Evolutionary conservation across 2,888 invertebrate genomes (phyloP).

Genomic region (Drosophila quinaria): DNA sequence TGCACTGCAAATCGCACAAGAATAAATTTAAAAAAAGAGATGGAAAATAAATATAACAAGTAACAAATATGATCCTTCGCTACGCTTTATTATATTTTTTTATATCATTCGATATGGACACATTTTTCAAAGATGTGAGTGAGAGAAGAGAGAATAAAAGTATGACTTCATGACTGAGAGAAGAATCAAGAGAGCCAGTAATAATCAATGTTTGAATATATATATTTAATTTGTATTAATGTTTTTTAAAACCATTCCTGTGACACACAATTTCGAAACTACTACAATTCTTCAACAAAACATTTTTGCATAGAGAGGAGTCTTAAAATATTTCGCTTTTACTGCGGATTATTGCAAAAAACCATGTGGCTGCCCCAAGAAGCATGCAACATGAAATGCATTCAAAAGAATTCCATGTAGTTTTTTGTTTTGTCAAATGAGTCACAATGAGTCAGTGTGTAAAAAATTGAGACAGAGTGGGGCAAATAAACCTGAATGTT

Average conservation of each 20-base stretch:
- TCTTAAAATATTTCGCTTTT: conserved; percentile 20
- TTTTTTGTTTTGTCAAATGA: conserved; percentile 28
- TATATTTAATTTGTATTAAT: too few relatives aligned
- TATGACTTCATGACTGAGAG: too few relatives aligned
- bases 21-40: conserved; percentile 1
- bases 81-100: background rate
- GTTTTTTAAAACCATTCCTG: too few relatives aligned
- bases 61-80: conserved; percentile 2
- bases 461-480: background rate
- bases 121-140: background rate
- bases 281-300: background rate
- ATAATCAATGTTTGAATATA: too few relatives aligned
- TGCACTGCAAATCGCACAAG: conserved; percentile 32
- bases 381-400: conserved; percentile 48
- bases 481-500: conserved; percentile 54
- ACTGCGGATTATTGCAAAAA: background rate
- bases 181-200: too few relatives aligned
- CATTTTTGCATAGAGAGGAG: too few relatives aligned
- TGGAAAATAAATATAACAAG: conserved; percentile 8
- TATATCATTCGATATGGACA: background rate
- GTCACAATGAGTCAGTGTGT: conserved; percentile 24
- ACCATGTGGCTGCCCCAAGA: conserved; percentile 3
- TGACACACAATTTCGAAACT: too few relatives aligned
- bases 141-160: background rate
- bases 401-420: conserved; percentile 32